Evolutionary conservation across 2,888 invertebrate species (phyloP).

Genomic region (Acanthococcus lagerstroemiae): DNA sequence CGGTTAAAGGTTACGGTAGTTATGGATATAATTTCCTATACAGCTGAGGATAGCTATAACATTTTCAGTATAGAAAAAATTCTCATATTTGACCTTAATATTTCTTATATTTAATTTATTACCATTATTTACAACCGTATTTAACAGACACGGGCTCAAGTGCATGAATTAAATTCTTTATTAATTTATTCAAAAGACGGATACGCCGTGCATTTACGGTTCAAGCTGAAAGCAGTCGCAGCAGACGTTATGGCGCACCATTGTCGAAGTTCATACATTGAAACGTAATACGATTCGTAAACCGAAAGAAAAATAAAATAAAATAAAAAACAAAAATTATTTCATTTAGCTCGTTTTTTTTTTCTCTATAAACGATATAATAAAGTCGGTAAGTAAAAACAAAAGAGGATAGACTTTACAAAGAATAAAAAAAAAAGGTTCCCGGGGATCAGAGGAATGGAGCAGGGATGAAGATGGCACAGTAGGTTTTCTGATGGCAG

Average conservation of each 20-base stretch:
- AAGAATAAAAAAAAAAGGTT: conserved; percentile 6
- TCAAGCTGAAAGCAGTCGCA: neutral
- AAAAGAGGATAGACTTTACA: conserved; percentile 12
- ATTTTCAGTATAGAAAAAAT: too few species aligned
- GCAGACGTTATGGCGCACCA: neutral
- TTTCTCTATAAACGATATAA: conserved; percentile 1
- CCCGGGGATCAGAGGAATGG: conserved; percentile 12
- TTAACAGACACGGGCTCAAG: neutral
- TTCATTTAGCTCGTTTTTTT: neutral
- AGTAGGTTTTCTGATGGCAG: conserved; percentile 31
- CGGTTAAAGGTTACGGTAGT: too few species aligned
- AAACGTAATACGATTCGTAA: neutral
- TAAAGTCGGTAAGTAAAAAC: conserved; percentile 27
- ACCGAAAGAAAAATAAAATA: neutral
- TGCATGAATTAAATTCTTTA: neutral
- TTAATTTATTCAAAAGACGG: neutral
- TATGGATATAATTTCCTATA: too few species aligned
- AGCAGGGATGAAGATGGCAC: conserved; percentile 28
- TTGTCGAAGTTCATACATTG: neutral
- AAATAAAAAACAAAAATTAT: neutral
- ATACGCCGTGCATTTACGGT: neutral
- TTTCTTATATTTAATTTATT: neutral
- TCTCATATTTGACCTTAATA: neutral
- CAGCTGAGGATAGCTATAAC: too few species aligned
- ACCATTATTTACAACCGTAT: neutral